These are phyloP conservation scores for Bos javanicus DNA, from an alignment of 2,113 vertebrate genomes.

Conservation along the genomic window DNA sequence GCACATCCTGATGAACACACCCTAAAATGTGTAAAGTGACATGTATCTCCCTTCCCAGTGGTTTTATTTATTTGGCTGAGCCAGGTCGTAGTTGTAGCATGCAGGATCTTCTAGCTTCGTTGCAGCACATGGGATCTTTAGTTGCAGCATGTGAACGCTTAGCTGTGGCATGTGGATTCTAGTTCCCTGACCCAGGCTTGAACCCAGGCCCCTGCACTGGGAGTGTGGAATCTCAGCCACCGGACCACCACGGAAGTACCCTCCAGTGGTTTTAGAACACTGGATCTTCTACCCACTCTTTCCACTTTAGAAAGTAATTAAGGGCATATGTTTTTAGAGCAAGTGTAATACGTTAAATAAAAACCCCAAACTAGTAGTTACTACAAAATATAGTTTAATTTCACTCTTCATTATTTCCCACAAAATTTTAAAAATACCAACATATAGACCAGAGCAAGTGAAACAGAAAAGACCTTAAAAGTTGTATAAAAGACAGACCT, in stretches of 20 bases:
- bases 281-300: background rate
- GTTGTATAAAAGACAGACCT: constrained; percentile 16
- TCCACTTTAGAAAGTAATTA: background rate
- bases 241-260: background rate
- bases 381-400: constrained; percentile 67
- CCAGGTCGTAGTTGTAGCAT: background rate
- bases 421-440: constrained; percentile 53
- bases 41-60: background rate
- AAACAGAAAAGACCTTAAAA: constrained; percentile 42
- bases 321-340: background rate
- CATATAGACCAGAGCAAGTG: background rate
- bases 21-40: background rate
- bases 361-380: background rate
- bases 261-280: background rate
- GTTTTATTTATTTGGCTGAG: background rate
- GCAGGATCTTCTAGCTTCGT: background rate
- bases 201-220: background rate
- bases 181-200: background rate
- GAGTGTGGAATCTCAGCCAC: background rate
- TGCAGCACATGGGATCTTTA: background rate
- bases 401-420: constrained; percentile 30
- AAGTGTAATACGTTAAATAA: background rate
- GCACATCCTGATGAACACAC: background rate
- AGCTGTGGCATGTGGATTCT: background rate
- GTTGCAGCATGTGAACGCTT: background rate